Evolutionary conservation across 2,113 vertebrate genomes (phyloP), one percentile per base, ranked within the genome.

Genomic region (Eurypyga helias): DNA sequence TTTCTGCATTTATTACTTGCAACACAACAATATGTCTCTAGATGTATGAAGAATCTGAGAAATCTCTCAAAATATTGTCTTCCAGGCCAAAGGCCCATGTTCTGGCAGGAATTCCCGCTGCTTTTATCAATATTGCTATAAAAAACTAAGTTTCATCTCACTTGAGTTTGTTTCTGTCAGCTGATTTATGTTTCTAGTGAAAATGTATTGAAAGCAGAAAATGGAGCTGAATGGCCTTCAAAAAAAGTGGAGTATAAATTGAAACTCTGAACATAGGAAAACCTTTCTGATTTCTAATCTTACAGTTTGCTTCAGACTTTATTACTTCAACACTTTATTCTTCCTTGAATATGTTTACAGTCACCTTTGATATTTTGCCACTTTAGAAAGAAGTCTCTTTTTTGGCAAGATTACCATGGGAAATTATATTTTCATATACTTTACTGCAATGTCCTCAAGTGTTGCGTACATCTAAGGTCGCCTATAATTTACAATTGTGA

Each of bases 61-160:
- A 90, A 82, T 76, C 54, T 66, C 24, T 90, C 83, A 83, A 52
- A 86, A 65, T 58, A 49, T 31, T 83, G 54, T 51, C 36, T 89
- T 17, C 43, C 57, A 87, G 77, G 87, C 69, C 77, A 75, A 82
- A 79, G 75, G 52, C 43, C 71, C 86, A 5, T 62, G 41, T 81
- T 89, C 38, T 0, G 0, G 7, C 65, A 82, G 72, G 64, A 87
- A 80, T 94, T 70, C n/a, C 78, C 75, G 29, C 49, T 80, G 62
- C 46, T 94, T 93, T 93, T 96, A 85, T 80, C 78, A 95, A 76
- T 87, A 73, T 70, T 93, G 77, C 65, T 88, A 21, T 79, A 94
- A 94, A 93, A 41, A 91, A 77, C 66, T 46, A 86, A 89, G 71
- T 69, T 66, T 71, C 78, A 38, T 49, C 49, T 93, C n/a, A 26